Base-by-base conservation (phyloP, 2,113 vertebrate genomes). In the Alouatta palliata region DNA sequence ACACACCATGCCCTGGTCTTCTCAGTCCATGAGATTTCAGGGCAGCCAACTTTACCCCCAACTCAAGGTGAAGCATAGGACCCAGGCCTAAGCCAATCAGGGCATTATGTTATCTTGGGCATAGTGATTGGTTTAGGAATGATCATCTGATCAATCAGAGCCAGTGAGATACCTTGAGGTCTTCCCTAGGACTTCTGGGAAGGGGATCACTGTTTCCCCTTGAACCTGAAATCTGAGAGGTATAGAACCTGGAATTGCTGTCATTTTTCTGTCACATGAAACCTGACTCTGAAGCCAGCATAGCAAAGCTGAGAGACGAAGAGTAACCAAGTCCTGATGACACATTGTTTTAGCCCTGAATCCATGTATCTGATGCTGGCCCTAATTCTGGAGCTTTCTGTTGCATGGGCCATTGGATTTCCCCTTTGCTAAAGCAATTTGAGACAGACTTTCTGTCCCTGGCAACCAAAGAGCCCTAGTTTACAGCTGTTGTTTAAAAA, bases 311-410 rank as follows among this genome's bases (percentile, higher is more conserved):
- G 52, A 52, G 76, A 84, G 40, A 45, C 3, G 16, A 56, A 58
- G 21, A 71, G 13, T 81, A 58, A 90, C 21, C 81, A 73, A 35
- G 71, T 71, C 81, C 75, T 87, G 35, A n/a, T 70, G 54, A 47
- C 25, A 5, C 49, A 30, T 81, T 76, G 64, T 93, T 91, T 66
- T 77, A 75, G 58, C 27, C 47, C 45, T 66, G 82, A 96, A 82
- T 87, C 49, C 75, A 68, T 37, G 8, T 75, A 37, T 83, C 73
- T 85, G 56, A 68, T 45, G 32, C 64, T 94, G 54, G 40, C 45
- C 75, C 87, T 92, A 76, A 71, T 84, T 92, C 70, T 84, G 73
- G 61, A 66, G 89, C 90, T 97, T 94, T 93, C 43, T 11, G 9
- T 80, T 79, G 32, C 40, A 84, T 16, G 54, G 73, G 21, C 30